A percentile compares a stretch with the other conserved stretches of the same genome.
Evolutionary conservation across 2,888 invertebrate species (phyloP).

Genomic region (Lobophora halterata): DNA sequence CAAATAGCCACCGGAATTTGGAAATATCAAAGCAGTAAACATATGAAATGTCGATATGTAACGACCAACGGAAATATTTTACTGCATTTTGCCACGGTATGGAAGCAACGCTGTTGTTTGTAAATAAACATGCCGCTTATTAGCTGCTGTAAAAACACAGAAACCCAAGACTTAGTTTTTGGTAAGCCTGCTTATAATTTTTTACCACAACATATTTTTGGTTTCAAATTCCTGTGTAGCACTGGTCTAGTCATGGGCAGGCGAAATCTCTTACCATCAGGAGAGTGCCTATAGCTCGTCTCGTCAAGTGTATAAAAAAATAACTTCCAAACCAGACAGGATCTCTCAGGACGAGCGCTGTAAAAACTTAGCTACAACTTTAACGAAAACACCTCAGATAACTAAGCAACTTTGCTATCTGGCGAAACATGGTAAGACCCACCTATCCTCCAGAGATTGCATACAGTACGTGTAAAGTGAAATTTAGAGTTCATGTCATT

Average conservation of each 20-base stretch:
- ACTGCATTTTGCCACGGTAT: constrained; percentile 44
- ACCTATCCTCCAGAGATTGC: constrained; percentile 22
- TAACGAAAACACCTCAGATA: not conserved
- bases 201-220: constrained; percentile 1
- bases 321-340: no score
- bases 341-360: no score
- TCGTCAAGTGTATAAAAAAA: no score
- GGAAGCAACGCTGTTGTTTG: constrained; percentile 51
- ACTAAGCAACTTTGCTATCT: constrained; percentile 3
- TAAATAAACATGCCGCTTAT: constrained; percentile 24
- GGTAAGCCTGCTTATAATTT: no score
- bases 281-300: no score
- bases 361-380: constrained; percentile 3
- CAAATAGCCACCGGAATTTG: constrained; percentile 52
- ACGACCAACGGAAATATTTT: constrained; percentile 61
- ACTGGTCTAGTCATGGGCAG: no score
- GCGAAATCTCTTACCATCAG: no score
- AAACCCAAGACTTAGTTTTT: no score
- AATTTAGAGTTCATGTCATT: constrained; percentile 17
- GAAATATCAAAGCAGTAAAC: constrained; percentile 56
- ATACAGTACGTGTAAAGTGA: constrained; percentile 17
- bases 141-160: constrained; percentile 13
- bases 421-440: constrained; percentile 14
- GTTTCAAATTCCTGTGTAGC: no score
- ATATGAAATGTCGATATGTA: constrained; percentile 41